phyloP scores from a whole-genome alignment of 2,888 invertebrate genomes.

The Anorthoa munda region DNA sequence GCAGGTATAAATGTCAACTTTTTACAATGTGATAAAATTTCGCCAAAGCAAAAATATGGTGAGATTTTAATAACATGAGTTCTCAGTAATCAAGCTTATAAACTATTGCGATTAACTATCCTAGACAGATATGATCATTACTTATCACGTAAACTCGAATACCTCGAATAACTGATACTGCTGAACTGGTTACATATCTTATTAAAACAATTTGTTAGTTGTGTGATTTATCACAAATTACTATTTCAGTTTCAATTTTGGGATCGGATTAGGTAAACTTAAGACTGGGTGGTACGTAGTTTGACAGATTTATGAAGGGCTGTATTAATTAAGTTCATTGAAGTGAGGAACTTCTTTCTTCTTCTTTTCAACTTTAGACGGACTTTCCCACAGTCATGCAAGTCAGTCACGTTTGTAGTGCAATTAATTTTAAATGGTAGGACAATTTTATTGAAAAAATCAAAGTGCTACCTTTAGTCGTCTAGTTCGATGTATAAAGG shows the following conservation, averaged over 20 bases:
- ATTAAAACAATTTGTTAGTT: constrained; percentile 51
- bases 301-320: constrained; percentile 7
- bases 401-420: too few species aligned
- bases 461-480: too few species aligned
- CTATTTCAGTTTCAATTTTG: constrained; percentile 57
- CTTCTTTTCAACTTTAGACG: too few species aligned
- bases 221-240: constrained; percentile 41
- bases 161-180: constrained; percentile 6
- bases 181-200: background rate
- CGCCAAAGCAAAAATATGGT: too few species aligned
- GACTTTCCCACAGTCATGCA: background rate
- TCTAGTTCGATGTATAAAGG: background rate
- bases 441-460: too few species aligned
- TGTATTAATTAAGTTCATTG: background rate
- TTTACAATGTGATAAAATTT: too few species aligned
- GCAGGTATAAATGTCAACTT: too few species aligned
- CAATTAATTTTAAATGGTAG: too few species aligned
- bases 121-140: constrained; percentile 40
- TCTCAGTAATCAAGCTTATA: background rate
- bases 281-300: background rate
- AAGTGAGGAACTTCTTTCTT: too few species aligned
- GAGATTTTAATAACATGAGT: too few species aligned
- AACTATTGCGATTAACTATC: constrained; percentile 12
- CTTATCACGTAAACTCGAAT: constrained; percentile 1
- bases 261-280: constrained; percentile 33